phyloP scores from a whole-genome alignment of 2,797 vertebrate genomes.

The Paguma larvata region DNA sequence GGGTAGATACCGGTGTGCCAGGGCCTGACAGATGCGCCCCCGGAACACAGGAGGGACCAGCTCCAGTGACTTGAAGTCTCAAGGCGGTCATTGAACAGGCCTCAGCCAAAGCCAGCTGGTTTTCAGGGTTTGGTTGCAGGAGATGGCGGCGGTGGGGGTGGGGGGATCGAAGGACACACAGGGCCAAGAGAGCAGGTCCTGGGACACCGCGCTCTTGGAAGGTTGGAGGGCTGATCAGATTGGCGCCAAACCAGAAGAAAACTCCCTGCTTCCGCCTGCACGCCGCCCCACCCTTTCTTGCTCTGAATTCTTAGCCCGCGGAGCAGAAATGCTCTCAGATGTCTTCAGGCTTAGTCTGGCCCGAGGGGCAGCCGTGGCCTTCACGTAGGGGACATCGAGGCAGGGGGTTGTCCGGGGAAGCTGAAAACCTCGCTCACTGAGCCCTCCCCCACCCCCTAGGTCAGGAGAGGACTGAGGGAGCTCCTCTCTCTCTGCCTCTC shows the following conservation, averaged over 20 bases:
- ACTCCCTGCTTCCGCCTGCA: too few relatives aligned
- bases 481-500: neutral
- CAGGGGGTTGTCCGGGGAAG: neutral
- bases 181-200: neutral
- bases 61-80: neutral
- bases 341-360: neutral
- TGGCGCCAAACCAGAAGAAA: neutral
- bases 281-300: rapidly evolving
- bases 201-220: neutral
- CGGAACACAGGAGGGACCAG: neutral
- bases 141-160: too few relatives aligned
- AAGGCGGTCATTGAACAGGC: neutral
- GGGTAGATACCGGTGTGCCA: too few relatives aligned
- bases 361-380: neutral
- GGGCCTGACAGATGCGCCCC: rapidly evolving
- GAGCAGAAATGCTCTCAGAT: neutral
- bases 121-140: neutral
- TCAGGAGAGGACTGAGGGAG: neutral
- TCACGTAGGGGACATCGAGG: neutral
- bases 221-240: neutral
- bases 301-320: neutral
- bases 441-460: neutral
- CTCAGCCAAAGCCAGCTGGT: neutral
- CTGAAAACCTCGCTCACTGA: neutral
- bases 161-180: neutral